Evolutionary conservation across 2,888 invertebrate genomes (phyloP).

Genomic region (Macrophya annulata): DNA sequence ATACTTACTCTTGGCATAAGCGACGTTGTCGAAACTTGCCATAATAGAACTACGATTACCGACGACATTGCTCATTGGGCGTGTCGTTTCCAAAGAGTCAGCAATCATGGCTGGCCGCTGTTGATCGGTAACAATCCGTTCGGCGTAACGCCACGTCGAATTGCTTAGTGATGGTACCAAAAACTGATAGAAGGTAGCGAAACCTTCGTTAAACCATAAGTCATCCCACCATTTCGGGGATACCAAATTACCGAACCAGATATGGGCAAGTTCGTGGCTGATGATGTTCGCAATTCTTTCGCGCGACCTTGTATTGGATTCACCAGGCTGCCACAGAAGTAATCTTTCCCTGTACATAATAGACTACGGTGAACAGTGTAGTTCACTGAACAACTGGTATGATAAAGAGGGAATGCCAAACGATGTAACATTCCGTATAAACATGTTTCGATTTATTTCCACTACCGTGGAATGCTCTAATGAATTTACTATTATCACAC

Average conservation of each 20-base stretch:
- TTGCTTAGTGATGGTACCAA: slow-evolving; percentile 61
- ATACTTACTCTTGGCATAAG: slow-evolving; percentile 83
- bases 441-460: too few species aligned
- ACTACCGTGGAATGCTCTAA: too few species aligned
- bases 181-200: slow-evolving; percentile 81
- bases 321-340: slow-evolving; percentile 38
- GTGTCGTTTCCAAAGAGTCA: slow-evolving; percentile 80
- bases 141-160: slow-evolving; percentile 78
- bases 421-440: too few species aligned
- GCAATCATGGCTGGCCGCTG: slow-evolving; percentile 74
- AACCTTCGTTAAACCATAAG: slow-evolving; percentile 80
- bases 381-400: not conserved
- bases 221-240: slow-evolving; percentile 77
- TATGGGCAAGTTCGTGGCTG: slow-evolving; percentile 82
- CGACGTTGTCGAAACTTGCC: slow-evolving; percentile 83
- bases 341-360: slow-evolving; percentile 25
- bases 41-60: slow-evolving; percentile 80
- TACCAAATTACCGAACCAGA: slow-evolving; percentile 80
- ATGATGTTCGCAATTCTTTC: slow-evolving; percentile 70
- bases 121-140: slow-evolving; percentile 78
- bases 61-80: slow-evolving; percentile 82
- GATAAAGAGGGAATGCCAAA: not conserved
- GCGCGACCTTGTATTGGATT: slow-evolving; percentile 27
- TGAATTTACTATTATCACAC: too few species aligned
- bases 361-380: not conserved